Evolutionary conservation across 1,140 invertebrate genomes (phyloP).

Genomic region (Atta texana): DNA sequence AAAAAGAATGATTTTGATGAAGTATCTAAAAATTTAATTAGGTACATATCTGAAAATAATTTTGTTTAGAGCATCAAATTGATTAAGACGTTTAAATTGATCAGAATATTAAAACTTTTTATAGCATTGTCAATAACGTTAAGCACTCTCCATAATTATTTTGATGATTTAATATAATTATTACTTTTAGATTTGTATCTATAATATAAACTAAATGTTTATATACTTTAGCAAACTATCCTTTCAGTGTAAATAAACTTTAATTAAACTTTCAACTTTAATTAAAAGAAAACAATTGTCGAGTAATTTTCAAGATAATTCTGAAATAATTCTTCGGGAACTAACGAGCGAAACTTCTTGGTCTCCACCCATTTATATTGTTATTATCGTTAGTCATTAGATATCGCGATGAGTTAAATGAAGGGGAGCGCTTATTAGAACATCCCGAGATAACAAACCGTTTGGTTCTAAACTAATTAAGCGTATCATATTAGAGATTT

Average conservation of each 20-base stretch:
- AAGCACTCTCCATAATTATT: too few relatives aligned
- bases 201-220: too few relatives aligned
- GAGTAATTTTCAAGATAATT: background rate
- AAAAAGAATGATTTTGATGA: too few relatives aligned
- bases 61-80: too few relatives aligned
- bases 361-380: background rate
- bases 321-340: background rate
- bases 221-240: too few relatives aligned
- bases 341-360: slow-evolving; percentile 1
- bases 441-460: slow-evolving; percentile 51
- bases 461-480: slow-evolving; percentile 80
- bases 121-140: too few relatives aligned
- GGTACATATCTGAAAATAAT: too few relatives aligned
- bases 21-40: too few relatives aligned
- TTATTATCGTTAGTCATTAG: background rate
- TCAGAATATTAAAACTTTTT: too few relatives aligned
- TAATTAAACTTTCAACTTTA: background rate
- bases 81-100: too few relatives aligned
- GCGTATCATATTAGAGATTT: slow-evolving; percentile 78
- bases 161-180: too few relatives aligned
- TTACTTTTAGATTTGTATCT: too few relatives aligned
- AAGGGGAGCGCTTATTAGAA: slow-evolving; percentile 8
- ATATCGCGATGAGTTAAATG: slow-evolving; percentile 21
- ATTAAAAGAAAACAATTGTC: background rate
- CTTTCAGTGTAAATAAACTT: background rate